Conservation (phyloP, 2,113 vertebrate species). For the Piliocolobus tephrosceles region DNA sequence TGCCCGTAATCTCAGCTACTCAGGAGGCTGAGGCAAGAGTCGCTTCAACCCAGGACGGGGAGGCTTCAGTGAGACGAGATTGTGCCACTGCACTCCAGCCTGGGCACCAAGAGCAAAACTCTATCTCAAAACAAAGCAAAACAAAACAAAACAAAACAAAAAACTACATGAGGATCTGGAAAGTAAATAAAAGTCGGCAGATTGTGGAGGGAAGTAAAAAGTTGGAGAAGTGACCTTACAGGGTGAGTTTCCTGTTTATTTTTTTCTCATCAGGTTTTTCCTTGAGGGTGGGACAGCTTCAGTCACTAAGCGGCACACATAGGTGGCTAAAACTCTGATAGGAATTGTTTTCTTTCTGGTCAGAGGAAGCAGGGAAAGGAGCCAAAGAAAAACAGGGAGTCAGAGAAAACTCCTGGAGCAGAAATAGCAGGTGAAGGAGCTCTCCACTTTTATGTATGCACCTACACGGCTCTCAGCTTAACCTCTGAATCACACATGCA, state of each 20-base stretch:
- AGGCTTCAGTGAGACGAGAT: too few species aligned
- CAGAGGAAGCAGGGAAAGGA: neutral
- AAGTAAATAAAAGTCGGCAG: neutral
- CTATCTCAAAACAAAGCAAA: too few species aligned
- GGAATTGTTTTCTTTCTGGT: neutral
- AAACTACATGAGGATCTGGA: neutral
- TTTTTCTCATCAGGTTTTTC: neutral
- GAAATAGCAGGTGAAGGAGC: neutral
- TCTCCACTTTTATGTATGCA: neutral
- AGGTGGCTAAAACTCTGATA: neutral
- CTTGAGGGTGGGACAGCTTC: neutral
- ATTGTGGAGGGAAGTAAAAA: neutral
- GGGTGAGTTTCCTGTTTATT: neutral
- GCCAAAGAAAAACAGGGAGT: neutral
- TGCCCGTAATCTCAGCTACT: too few species aligned
- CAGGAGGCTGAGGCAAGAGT: too few species aligned
- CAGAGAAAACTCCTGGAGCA: neutral
- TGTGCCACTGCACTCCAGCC: too few species aligned
- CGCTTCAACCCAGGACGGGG: too few species aligned
- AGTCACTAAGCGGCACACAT: neutral
- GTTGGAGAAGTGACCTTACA: neutral
- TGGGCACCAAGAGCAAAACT: too few species aligned
- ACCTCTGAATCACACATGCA: neutral
- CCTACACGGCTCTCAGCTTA: neutral
- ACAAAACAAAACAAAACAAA: too few species aligned